phyloP scores from a whole-genome alignment of 2,888 invertebrate species.

The Thyatira batis region DNA sequence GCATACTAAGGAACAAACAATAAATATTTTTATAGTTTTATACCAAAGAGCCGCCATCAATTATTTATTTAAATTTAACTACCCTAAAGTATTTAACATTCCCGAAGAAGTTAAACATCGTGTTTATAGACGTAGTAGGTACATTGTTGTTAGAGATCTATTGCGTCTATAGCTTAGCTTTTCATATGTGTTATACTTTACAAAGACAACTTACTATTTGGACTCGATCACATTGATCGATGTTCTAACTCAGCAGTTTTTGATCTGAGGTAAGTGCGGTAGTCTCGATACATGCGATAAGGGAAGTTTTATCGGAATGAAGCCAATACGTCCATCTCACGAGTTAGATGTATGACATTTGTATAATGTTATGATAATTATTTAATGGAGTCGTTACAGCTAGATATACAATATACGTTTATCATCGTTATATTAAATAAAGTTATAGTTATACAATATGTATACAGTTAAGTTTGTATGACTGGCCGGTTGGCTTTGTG shows the following conservation, averaged over 20 bases:
- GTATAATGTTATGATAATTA: slow-evolving; percentile 3
- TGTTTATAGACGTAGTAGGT: too few species aligned
- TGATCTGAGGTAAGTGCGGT: slow-evolving; percentile 68
- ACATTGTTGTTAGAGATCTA: not conserved
- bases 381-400: slow-evolving; percentile 1
- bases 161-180: slow-evolving; percentile 22
- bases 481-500: too few species aligned
- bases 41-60: too few species aligned
- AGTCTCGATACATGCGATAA: slow-evolving; percentile 58
- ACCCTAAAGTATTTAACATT: too few species aligned
- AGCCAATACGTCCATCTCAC: slow-evolving; percentile 33
- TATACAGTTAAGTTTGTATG: too few species aligned
- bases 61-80: too few species aligned
- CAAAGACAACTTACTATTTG: slow-evolving; percentile 46
- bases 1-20: too few species aligned
- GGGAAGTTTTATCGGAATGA: slow-evolving; percentile 34
- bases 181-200: slow-evolving; percentile 29
- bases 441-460: too few species aligned
- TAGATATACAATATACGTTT: not conserved
- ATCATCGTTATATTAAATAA: not conserved
- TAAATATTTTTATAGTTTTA: too few species aligned
- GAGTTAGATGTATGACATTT: slow-evolving; percentile 1
- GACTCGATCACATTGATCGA: slow-evolving; percentile 69
- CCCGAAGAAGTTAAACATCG: too few species aligned
- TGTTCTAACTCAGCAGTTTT: slow-evolving; percentile 77